Evolutionary conservation across 2,113 vertebrate species (phyloP).

Genomic region (Rhinoptilus africanus): DNA sequence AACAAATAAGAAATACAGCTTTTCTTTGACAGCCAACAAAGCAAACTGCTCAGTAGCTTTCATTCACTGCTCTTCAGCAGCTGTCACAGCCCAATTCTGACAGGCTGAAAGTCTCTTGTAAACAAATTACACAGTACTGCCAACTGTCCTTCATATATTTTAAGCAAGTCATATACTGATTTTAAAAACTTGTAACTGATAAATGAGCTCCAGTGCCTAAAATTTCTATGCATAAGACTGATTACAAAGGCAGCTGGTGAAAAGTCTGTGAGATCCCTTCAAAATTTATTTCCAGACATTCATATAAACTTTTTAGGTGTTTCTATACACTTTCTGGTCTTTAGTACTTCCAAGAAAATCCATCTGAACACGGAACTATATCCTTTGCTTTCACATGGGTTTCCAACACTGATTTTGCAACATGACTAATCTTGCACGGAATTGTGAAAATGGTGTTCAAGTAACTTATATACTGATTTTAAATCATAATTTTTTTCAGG

Average conservation of each 20-base stretch:
- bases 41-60: not conserved
- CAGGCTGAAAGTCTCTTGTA: not conserved
- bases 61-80: not conserved
- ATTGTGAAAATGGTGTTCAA: not conserved
- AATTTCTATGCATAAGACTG: not conserved
- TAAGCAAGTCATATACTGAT: not conserved
- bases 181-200: not conserved
- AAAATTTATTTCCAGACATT: not conserved
- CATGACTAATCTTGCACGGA: not conserved
- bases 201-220: not conserved
- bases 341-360: not conserved
- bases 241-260: not conserved
- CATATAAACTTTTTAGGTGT: not conserved
- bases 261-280: not conserved
- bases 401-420: not conserved
- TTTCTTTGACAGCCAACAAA: not conserved
- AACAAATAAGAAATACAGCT: not conserved
- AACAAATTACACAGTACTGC: not conserved
- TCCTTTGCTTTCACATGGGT: not conserved
- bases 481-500: not conserved
- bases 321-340: not conserved
- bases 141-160: not conserved
- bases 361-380: not conserved
- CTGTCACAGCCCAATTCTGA: not conserved
- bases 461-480: not conserved